phyloP scores from a whole-genome alignment of 2,888 invertebrate genomes.

The Smittia aterrima region DNA sequence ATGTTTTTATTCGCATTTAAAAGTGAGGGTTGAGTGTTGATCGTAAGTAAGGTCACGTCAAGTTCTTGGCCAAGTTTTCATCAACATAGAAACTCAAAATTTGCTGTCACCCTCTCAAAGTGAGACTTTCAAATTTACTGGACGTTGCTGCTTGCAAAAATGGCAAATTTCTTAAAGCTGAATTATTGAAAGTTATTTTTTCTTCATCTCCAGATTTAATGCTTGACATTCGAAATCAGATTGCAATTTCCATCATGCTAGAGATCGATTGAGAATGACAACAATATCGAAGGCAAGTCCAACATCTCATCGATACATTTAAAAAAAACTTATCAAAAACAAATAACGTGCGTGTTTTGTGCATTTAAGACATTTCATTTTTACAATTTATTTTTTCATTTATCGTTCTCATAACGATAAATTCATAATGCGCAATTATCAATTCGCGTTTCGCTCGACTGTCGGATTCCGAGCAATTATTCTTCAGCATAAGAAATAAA shows the following conservation, averaged over 20 bases:
- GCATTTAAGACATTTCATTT: constrained; percentile 12
- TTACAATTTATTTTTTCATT: neutral
- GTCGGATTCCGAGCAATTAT: neutral
- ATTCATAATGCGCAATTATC: constrained; percentile 11
- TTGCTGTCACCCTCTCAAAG: too few species aligned
- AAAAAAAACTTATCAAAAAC: constrained; percentile 1
- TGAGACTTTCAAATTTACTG: too few species aligned
- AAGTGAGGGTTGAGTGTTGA: too few species aligned
- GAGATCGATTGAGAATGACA: neutral
- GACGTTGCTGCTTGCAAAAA: neutral
- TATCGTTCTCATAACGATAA: constrained; percentile 18
- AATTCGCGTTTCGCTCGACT: neutral
- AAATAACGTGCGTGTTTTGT: constrained; percentile 13
- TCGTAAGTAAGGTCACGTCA: too few species aligned
- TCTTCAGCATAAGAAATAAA: neutral
- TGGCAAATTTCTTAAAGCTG: neutral
- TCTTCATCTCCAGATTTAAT: neutral
- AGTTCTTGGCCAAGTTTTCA: too few species aligned
- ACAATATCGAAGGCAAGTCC: neutral
- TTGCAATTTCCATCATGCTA: neutral
- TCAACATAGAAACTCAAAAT: too few species aligned
- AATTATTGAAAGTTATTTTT: neutral
- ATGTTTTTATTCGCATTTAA: neutral
- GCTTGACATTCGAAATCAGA: neutral
- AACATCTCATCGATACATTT: neutral